Conservation (phyloP, 2,888 invertebrate species). For the Scaptodrosophila latifasciaeformis region DNA sequence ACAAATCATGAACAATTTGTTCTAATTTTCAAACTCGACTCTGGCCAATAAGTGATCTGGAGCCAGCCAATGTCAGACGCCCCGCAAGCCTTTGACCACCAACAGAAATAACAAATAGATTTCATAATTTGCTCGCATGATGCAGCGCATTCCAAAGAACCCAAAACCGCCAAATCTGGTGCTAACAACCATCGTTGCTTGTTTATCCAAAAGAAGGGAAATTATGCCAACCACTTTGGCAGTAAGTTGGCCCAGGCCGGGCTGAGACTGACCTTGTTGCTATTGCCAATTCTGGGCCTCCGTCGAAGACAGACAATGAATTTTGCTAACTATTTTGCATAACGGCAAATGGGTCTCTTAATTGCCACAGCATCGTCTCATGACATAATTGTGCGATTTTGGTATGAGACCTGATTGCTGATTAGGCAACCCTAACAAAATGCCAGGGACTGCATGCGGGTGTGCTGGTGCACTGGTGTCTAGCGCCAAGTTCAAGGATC, state of each 20-base stretch:
- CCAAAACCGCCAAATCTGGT: too few relatives aligned
- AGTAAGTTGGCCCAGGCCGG: constrained; percentile 3
- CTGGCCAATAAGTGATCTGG: constrained; percentile 20
- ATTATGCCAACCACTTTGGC: constrained; percentile 4
- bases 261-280: constrained; percentile 53
- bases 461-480: constrained; percentile 12
- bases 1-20: constrained; percentile 55
- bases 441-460: constrained; percentile 8
- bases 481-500: constrained; percentile 31
- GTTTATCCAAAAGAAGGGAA: not conserved
- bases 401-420: constrained; percentile 48
- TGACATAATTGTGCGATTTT: constrained; percentile 39
- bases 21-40: constrained; percentile 50
- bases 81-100: constrained; percentile 26
- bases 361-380: constrained; percentile 47
- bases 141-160: constrained; percentile 54
- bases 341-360: constrained; percentile 64
- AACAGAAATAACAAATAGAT: constrained; percentile 26
- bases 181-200: not conserved
- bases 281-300: too few relatives aligned
- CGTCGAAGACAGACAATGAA: too few relatives aligned
- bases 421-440: constrained; percentile 39
- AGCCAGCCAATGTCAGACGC: constrained; percentile 18
- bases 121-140: constrained; percentile 48
- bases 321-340: too few relatives aligned